These are phyloP conservation scores for Coleophora deauratella DNA, from an alignment of 2,888 invertebrate genomes.

Conservation along the genomic window DNA sequence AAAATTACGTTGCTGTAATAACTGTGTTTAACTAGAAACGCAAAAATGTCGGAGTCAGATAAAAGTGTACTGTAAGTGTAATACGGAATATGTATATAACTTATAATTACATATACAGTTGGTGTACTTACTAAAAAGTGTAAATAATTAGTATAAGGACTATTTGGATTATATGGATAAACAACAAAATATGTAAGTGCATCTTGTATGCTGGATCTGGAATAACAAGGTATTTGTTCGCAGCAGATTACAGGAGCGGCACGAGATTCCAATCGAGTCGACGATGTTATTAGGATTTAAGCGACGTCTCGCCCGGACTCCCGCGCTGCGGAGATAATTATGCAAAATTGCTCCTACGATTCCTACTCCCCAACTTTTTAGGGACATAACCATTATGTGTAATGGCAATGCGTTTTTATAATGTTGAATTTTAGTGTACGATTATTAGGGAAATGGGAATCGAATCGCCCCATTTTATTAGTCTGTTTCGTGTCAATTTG, in stretches of 20 bases:
- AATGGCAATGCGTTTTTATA: constrained; percentile 70
- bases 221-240: constrained; percentile 51
- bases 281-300: constrained; percentile 67
- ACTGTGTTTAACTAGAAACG: too few relatives aligned
- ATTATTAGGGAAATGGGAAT: constrained; percentile 51
- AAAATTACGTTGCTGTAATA: too few relatives aligned
- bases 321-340: constrained; percentile 53
- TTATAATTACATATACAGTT: too few relatives aligned
- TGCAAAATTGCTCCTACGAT: constrained; percentile 71
- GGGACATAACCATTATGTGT: constrained; percentile 65
- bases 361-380: constrained; percentile 66
- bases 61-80: too few relatives aligned
- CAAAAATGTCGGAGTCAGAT: too few relatives aligned
- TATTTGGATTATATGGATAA: too few relatives aligned
- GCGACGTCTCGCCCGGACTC: constrained; percentile 52
- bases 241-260: constrained; percentile 56
- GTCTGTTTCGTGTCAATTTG: constrained; percentile 40
- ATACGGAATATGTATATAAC: too few relatives aligned
- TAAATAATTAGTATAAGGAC: too few relatives aligned
- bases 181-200: too few relatives aligned
- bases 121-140: too few relatives aligned
- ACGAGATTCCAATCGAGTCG: constrained; percentile 65
- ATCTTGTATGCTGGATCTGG: constrained; percentile 8
- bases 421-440: constrained; percentile 61
- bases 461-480: constrained; percentile 39